Evolutionary conservation across 2,797 vertebrate genomes (phyloP), one percentile per base, ranked within the genome.

Genomic region (Remorina albescens): DNA sequence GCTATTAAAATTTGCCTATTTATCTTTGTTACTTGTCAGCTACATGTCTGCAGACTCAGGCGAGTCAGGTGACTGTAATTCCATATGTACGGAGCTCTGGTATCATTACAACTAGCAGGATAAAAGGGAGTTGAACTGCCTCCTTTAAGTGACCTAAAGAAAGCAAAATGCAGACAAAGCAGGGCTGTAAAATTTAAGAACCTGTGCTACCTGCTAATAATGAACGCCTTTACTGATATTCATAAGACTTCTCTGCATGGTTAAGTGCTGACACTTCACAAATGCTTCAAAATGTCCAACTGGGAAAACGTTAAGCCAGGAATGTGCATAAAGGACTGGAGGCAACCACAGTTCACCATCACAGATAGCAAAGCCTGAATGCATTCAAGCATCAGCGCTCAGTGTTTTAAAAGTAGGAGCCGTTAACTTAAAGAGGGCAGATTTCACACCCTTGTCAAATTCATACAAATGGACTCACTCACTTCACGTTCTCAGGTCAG

Each of bases 131-230:
- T 32, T 39, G 50, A 75, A 55, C 30, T 23, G 51, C 62, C 42
- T 77, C 55, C 41, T 75, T 51, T 41, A 72, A 63, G 9, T 79
- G 80, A 83, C 63, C 63, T 50, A n/a, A 56, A 76, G 44, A 18
- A 41, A 11, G 44, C 15, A 57, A 80, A 80, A 47, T 71, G 75
- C 76, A 41, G 70, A 73, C 61, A 60, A 77, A 72, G 84, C 63
- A 26, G 6, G 19, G 25, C 19, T 34, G 37, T 8, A 61, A n/a
- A 26, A 65, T 30, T 1, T 15, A 60, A 42, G 21, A 23, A 28
- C 9, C 4, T 23, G 23, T 39, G 28, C 49, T 26, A 54, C 21
- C 6, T 65, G 37, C 30, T 54, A 21, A 46, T 11, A 25, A 51
- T 39, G 25, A 59, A 51, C 23, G 21, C 13, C n/a, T 67, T 36